phyloP scores from a whole-genome alignment of 2,797 vertebrate species.

The Champsocephalus gunnari region DNA sequence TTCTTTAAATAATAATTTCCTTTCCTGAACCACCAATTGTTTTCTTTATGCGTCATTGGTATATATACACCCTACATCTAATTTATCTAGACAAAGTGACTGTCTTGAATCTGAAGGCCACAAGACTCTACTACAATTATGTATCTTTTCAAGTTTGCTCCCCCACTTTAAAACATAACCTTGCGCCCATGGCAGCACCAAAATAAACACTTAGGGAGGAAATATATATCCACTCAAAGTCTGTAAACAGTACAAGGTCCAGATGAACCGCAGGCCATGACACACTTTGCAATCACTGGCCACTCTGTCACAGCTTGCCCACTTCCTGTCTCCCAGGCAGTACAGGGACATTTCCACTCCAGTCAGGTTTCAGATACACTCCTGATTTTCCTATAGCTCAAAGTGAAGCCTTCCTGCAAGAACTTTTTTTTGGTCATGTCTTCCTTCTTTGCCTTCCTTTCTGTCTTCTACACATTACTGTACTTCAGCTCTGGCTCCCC shows the following conservation, averaged over 20 bases:
- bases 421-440: not conserved
- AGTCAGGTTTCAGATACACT: slow-evolving; percentile 29
- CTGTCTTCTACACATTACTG: slow-evolving; percentile 13
- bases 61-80: no score
- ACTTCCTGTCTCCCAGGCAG: slow-evolving; percentile 9
- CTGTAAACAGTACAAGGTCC: not conserved
- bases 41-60: no score
- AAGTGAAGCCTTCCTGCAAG: slow-evolving; percentile 22
- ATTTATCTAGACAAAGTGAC: no score
- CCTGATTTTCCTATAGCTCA: slow-evolving; percentile 1
- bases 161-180: no score
- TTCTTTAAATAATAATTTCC: no score
- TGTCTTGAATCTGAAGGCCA: no score
- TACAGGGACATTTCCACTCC: slow-evolving; percentile 37
- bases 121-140: no score
- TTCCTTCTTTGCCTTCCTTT: slow-evolving; percentile 5
- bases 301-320: not conserved
- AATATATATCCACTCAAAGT: not conserved
- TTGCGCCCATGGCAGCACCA: not conserved
- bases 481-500: slow-evolving; percentile 11
- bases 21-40: no score
- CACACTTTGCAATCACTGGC: slow-evolving; percentile 3
- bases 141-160: no score
- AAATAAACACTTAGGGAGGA: not conserved
- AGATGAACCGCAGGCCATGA: slow-evolving; percentile 6